Evolutionary conservation across 2,888 invertebrate genomes (phyloP).

Genomic region (Drosophila trichaetosa): DNA sequence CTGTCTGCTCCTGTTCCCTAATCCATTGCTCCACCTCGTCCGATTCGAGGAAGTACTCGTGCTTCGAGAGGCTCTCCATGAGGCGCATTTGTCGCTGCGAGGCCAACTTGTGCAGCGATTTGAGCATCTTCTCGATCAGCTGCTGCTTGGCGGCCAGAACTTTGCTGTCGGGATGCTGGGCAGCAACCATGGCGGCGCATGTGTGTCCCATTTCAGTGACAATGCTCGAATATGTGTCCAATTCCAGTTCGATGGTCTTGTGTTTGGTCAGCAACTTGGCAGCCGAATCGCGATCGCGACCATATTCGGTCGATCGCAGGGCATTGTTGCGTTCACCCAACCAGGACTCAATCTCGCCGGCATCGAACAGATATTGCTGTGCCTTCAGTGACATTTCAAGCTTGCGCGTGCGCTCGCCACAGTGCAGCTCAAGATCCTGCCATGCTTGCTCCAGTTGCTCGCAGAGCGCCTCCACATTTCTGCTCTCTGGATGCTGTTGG

Average conservation of each 20-base stretch:
- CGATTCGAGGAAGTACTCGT: conserved; percentile 96
- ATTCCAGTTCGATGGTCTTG: conserved; percentile 95
- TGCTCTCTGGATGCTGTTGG: conserved; percentile 91
- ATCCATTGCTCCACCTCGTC: conserved; percentile 97
- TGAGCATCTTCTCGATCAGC: conserved; percentile 91
- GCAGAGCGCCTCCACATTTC: conserved; percentile 92
- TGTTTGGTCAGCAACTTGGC: conserved; percentile 97
- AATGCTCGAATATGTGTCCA: conserved; percentile 96
- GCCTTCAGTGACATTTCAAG: conserved; percentile 94
- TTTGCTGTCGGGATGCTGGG: conserved; percentile 93
- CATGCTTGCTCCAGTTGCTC: conserved; percentile 90
- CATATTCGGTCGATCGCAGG: conserved; percentile 93
- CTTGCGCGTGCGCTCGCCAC: conserved; percentile 90
- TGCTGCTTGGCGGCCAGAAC: conserved; percentile 92
- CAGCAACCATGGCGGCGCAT: conserved; percentile 92
- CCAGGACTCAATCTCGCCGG: conserved; percentile 97
- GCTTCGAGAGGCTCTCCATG: conserved; percentile 95
- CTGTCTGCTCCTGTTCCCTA: conserved; percentile 94
- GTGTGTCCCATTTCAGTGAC: conserved; percentile 96
- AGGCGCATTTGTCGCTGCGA: conserved; percentile 92
- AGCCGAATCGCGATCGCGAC: conserved; percentile 95
- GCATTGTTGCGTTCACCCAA: conserved; percentile 94
- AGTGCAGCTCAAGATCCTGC: conserved; percentile 90
- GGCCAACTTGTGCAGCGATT: conserved; percentile 92
- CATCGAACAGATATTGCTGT: conserved; percentile 96